Conservation (phyloP, 2,888 invertebrate genomes). For the Limenitis camilla region DNA sequence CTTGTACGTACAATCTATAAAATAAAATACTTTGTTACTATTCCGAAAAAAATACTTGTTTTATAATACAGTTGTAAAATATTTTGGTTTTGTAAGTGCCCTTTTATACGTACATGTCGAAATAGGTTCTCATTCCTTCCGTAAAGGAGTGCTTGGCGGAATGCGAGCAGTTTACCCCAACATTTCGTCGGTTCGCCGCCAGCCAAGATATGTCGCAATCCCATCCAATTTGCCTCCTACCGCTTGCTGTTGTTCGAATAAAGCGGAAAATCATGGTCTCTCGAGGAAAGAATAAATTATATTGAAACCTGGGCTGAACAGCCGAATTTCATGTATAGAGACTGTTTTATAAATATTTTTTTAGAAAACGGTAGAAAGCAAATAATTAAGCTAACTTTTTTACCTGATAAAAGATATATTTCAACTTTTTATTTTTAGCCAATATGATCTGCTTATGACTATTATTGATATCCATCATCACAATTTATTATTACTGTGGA, state of each 20-base stretch:
- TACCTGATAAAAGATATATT: too few species aligned
- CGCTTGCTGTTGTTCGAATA: slow-evolving; percentile 60
- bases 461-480: too few species aligned
- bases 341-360: too few species aligned
- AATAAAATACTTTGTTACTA: slow-evolving; percentile 1
- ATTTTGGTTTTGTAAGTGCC: too few species aligned
- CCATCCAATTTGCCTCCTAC: slow-evolving; percentile 67
- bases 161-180: slow-evolving; percentile 61
- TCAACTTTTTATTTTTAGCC: too few species aligned
- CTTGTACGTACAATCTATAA: too few species aligned
- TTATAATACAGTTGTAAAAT: too few species aligned
- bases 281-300: slow-evolving; percentile 60
- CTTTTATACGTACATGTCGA: slow-evolving; percentile 34
- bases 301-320: slow-evolving; percentile 35
- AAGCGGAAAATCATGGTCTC: slow-evolving; percentile 63
- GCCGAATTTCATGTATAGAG: too few species aligned
- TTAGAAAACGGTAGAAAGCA: too few species aligned
- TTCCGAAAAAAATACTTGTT: slow-evolving; percentile 14
- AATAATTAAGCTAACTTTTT: too few species aligned
- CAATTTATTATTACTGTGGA: too few species aligned
- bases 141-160: slow-evolving; percentile 47
- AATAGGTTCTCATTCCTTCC: slow-evolving; percentile 48
- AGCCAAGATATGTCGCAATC: slow-evolving; percentile 68
- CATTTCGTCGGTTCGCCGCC: slow-evolving; percentile 60
- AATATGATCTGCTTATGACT: too few species aligned